Evolutionary conservation across 1,140 invertebrate genomes (phyloP), one percentile per base, ranked within the genome.

Genomic region (Pseudomyrmex flavicornis): DNA sequence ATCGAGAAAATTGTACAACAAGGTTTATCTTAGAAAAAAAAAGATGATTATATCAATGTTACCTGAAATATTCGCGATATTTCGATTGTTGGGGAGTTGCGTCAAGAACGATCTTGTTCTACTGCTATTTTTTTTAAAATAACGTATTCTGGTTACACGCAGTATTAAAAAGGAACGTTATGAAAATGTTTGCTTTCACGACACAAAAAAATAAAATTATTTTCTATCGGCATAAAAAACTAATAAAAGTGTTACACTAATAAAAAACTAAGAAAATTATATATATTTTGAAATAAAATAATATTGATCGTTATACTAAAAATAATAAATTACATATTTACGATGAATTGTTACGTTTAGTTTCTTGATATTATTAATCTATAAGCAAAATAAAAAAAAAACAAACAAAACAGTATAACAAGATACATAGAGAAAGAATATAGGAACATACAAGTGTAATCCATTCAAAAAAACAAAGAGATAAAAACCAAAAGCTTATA

Each of bases 91-190:
- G 1, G n/a, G 58, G 1, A n/a, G 63, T 65, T 65, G 65, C 44
- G 7, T 65, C 52, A 17, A 3, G 20, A 46, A 76, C 20, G 15
- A 76, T 76, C 8, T 75, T 75, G 20, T 48, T 62, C 12, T 73
- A 48, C 15, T 35, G 35, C 35, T 35, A 35, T 35, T 35, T 35
- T 35, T 35, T 35, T 35, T 7, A 35, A 35, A 35, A 35, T 35
- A 35, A 35, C 5, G 35, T 35, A 35, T 35, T 35, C 35, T 35
- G 35, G 35, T 5, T 35, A 35, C 5, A 35, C 1, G 12, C 35
- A 22, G 3, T 35, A 15, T 66, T 54, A 15, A 66, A 35, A 65
- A 66, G 17, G 3, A 50, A 54, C 12, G n/a, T 15, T 50, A 26
- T n/a, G 13, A 54, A 12, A 76, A 12, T 66, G 52, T 54, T 44